Conservation (phyloP, 2,888 invertebrate species). For the Alentia gelatinosa region DNA sequence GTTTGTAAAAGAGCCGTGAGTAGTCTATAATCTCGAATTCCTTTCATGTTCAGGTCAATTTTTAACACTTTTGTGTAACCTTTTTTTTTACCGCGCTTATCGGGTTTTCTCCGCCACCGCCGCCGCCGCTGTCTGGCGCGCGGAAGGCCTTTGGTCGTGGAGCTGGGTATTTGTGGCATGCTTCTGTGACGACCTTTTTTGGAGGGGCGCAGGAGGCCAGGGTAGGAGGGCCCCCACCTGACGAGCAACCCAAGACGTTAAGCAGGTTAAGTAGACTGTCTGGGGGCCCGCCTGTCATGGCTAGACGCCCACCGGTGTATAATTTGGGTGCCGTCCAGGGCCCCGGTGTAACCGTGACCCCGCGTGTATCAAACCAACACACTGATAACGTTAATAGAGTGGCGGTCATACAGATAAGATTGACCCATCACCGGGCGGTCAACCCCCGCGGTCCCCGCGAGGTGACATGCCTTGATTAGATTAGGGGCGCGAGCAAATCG, state of each 20-base stretch:
- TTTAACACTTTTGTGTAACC: not conserved
- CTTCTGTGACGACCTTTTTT: not conserved
- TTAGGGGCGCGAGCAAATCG: constrained; percentile 17
- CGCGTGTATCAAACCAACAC: not conserved
- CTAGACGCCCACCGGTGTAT: not conserved
- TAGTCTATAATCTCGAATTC: constrained; percentile 1
- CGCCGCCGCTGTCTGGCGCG: not conserved
- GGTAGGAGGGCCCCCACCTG: not conserved
- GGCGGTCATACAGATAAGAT: not conserved
- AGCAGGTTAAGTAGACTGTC: not conserved
- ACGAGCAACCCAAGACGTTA: not conserved
- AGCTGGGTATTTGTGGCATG: not conserved
- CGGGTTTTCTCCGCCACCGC: not conserved
- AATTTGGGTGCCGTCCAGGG: not conserved
- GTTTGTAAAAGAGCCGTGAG: not conserved
- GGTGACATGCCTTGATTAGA: not conserved
- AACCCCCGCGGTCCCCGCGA: not conserved
- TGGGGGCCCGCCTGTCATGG: not conserved
- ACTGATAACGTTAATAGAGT: not conserved
- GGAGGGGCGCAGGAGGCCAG: too few species aligned
- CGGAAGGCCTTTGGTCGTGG: not conserved
- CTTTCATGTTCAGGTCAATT: not conserved
- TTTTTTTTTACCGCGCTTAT: not conserved
- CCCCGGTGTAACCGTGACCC: not conserved
- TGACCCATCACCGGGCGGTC: not conserved